A percentile compares a stretch with the other conserved stretches of the same genome.
Evolutionary conservation across 1,140 invertebrate species (phyloP).

Genomic region (Physella acuta): DNA sequence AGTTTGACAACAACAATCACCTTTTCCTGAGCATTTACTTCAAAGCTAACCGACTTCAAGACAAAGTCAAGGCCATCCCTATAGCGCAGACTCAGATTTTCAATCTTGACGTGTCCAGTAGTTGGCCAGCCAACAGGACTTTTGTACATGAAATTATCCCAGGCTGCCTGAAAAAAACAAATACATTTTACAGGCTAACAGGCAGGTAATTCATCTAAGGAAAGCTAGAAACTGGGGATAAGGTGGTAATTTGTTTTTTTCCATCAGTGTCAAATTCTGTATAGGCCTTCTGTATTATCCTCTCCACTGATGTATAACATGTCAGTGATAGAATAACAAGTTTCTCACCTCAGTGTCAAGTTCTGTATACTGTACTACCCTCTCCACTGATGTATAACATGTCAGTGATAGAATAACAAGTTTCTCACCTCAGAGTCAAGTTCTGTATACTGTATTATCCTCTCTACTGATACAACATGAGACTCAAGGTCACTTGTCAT

Average conservation of each 20-base stretch:
- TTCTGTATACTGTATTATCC: slow-evolving; percentile 92
- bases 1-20: too few species aligned
- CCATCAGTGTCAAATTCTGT: too few species aligned
- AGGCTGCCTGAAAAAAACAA: slow-evolving; percentile 42
- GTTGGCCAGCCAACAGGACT: slow-evolving; percentile 50
- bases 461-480: slow-evolving; percentile 93
- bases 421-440: slow-evolving; percentile 65
- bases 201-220: too few species aligned
- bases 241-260: too few species aligned
- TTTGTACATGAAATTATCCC: slow-evolving; percentile 26
- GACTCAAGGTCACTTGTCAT: slow-evolving; percentile 97
- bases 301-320: too few species aligned
- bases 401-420: too few species aligned
- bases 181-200: too few species aligned
- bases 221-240: too few species aligned
- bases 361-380: slow-evolving; percentile 92
- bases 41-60: slow-evolving; percentile 45
- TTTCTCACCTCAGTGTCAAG: slow-evolving; percentile 65
- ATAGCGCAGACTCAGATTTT: slow-evolving; percentile 64
- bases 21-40: slow-evolving; percentile 61
- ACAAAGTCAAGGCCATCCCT: slow-evolving; percentile 49
- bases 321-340: too few species aligned
- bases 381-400: slow-evolving; percentile 94
- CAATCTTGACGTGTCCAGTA: slow-evolving; percentile 72
- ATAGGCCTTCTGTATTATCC: too few species aligned